Evolutionary conservation across 2,888 invertebrate species (phyloP).

Genomic region (Nephrotoma guestfalica): DNA sequence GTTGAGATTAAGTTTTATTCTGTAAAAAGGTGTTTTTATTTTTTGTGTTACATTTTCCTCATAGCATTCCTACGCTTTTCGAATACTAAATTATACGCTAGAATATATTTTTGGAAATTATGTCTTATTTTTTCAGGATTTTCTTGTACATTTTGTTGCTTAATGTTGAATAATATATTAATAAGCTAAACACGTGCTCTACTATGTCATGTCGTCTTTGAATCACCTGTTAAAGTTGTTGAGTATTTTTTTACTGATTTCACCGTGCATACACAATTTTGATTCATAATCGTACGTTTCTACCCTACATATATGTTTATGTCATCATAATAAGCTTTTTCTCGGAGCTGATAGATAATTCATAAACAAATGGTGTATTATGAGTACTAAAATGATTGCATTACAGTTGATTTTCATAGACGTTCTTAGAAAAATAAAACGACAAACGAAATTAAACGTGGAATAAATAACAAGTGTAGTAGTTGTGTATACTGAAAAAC

Average conservation of each 20-base stretch:
- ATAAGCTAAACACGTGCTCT: background rate
- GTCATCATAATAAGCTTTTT: background rate
- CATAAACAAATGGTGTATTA: too few relatives aligned
- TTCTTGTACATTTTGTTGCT: background rate
- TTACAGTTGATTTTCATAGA: too few relatives aligned
- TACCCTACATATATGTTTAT: too few relatives aligned
- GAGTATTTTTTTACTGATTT: background rate
- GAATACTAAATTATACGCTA: background rate
- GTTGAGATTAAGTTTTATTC: background rate
- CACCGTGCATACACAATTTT: background rate
- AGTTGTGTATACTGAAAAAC: too few relatives aligned
- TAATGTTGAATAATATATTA: background rate
- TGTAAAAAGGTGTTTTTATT: background rate
- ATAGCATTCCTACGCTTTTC: background rate
- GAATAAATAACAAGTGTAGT: too few relatives aligned
- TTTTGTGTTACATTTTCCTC: background rate
- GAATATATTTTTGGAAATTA: background rate
- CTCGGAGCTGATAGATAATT: background rate
- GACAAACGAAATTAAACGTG: too few relatives aligned
- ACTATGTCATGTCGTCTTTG: background rate
- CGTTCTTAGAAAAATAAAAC: too few relatives aligned
- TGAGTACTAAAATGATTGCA: too few relatives aligned
- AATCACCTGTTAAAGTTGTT: background rate
- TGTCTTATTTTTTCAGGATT: background rate
- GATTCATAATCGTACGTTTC: background rate